Conservation (phyloP, 2,888 invertebrate species). For the Perizoma flavofasciatum region DNA sequence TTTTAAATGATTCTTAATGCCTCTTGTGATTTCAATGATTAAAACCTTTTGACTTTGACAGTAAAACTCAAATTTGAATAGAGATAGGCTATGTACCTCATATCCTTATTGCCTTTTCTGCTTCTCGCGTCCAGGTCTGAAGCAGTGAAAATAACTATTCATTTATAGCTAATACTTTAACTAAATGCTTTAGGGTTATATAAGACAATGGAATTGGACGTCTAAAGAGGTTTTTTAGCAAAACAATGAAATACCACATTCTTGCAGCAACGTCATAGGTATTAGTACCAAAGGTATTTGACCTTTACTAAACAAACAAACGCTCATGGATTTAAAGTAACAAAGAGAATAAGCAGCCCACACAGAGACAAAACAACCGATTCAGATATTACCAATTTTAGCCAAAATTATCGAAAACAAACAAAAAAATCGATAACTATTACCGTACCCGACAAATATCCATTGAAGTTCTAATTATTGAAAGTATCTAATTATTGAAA, state of each 20-base stretch:
- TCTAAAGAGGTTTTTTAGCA: constrained; percentile 8
- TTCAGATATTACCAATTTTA: background rate
- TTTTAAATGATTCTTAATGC: too few relatives aligned
- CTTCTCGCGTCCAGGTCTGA: too few relatives aligned
- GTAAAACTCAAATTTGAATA: too few relatives aligned
- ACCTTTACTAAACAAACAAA: constrained; percentile 5
- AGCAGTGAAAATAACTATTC: too few relatives aligned
- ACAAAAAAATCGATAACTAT: background rate
- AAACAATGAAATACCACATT: constrained; percentile 1
- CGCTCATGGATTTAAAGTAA: constrained; percentile 23
- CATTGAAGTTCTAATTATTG: too few relatives aligned
- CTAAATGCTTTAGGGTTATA: too few relatives aligned
- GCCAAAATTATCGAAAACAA: background rate
- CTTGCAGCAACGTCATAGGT: constrained; percentile 20
- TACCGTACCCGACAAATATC: background rate
- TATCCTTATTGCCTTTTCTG: too few relatives aligned
- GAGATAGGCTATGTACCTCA: too few relatives aligned
- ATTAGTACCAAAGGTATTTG: constrained; percentile 45
- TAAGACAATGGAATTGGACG: background rate
- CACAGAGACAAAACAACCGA: background rate
- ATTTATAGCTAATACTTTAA: too few relatives aligned
- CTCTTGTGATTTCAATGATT: too few relatives aligned
- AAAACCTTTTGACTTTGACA: too few relatives aligned
- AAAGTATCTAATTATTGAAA: too few relatives aligned
- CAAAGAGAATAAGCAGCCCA: constrained; percentile 9